A percentile compares a stretch with the other conserved stretches of the same genome.
These are phyloP conservation scores for Ophioninae sp. DNA, from an alignment of 2,888 invertebrate genomes.

Conservation along the genomic window DNA sequence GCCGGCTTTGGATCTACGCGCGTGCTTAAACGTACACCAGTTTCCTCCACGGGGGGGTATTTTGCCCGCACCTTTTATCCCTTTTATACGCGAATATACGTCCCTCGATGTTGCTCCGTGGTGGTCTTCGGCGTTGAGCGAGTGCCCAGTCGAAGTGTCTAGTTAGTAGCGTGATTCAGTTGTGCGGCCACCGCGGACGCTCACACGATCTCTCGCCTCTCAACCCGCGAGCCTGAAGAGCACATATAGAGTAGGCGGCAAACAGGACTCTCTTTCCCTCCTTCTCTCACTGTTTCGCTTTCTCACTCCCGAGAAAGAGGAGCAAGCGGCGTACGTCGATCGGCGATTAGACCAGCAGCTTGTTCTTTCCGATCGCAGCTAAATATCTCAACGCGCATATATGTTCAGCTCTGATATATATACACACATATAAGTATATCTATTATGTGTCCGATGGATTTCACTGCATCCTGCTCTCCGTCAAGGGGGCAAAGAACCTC, in stretches of 20 bases:
- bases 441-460: constrained; percentile 56
- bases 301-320: constrained; percentile 42
- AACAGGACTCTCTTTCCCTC: constrained; percentile 51
- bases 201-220: constrained; percentile 66
- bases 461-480: constrained; percentile 59
- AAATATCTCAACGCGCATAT: constrained; percentile 71
- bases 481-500: constrained; percentile 54
- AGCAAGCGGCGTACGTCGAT: constrained; percentile 69
- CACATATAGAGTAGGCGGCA: constrained; percentile 52
- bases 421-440: constrained; percentile 38
- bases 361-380: constrained; percentile 75
- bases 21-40: constrained; percentile 5
- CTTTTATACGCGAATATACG: constrained; percentile 44
- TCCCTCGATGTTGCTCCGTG: constrained; percentile 60
- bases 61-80: constrained; percentile 24
- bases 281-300: constrained; percentile 30
- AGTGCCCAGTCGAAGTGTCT: constrained; percentile 66
- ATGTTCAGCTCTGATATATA: neutral
- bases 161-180: constrained; percentile 74
- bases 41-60: constrained; percentile 2
- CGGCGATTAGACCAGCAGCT: constrained; percentile 74
- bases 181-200: constrained; percentile 68
- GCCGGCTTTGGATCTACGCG: neutral
- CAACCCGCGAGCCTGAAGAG: constrained; percentile 47
- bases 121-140: constrained; percentile 65